Evolutionary conservation across 1,140 invertebrate genomes (phyloP).

Genomic region (Sinella curviseta): DNA sequence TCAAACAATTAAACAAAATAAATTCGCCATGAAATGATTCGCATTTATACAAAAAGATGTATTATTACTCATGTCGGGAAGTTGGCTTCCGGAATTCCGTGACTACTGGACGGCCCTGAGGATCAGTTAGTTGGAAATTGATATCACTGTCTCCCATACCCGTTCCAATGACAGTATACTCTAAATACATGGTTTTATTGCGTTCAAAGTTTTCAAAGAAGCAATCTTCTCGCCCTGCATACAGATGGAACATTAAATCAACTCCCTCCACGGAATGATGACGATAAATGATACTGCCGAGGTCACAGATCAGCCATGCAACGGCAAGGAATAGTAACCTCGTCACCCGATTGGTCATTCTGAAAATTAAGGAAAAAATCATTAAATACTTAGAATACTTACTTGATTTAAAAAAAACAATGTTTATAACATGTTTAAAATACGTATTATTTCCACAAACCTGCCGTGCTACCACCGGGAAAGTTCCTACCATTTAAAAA

Average conservation of each 20-base stretch:
- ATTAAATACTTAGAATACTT: too few species aligned
- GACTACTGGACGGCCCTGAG: constrained; percentile 29
- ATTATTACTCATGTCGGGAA: constrained; percentile 25
- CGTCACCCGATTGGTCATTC: background rate
- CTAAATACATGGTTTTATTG: constrained; percentile 28
- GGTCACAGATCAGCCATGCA: background rate
- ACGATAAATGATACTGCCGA: background rate
- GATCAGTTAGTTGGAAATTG: constrained; percentile 39
- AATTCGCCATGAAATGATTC: too few species aligned
- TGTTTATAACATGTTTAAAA: too few species aligned
- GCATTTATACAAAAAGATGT: background rate
- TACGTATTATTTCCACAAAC: too few species aligned
- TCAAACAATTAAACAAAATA: background rate
- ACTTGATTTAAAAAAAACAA: too few species aligned
- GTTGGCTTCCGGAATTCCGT: constrained; percentile 36
- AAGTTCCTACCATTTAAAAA: too few species aligned
- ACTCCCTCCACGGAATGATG: background rate
- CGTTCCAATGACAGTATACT: constrained; percentile 35
- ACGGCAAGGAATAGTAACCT: background rate
- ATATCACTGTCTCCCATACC: constrained; percentile 34
- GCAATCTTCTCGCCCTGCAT: constrained; percentile 33
- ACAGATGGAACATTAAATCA: constrained; percentile 10
- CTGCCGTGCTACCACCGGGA: too few species aligned
- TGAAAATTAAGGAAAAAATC: too few species aligned
- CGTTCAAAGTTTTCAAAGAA: constrained; percentile 24